Evolutionary conservation across 2,113 vertebrate species (phyloP).

Genomic region (Callopanchax toddi): DNA sequence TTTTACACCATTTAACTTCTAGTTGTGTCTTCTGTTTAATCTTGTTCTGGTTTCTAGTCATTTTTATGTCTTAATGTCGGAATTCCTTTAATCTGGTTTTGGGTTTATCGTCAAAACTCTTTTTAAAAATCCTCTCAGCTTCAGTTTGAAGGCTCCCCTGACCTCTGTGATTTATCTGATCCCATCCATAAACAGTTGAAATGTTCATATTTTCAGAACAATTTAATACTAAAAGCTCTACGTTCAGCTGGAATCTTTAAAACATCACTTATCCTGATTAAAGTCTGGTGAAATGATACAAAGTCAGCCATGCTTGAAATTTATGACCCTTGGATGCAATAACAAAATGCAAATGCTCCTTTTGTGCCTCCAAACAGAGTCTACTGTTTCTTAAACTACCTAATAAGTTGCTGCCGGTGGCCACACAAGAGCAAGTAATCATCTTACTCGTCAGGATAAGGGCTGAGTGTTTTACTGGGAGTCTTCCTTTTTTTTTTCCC

Average conservation of each 20-base stretch:
- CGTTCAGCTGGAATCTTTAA: constrained; percentile 14
- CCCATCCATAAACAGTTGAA: constrained; percentile 2
- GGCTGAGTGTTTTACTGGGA: constrained; percentile 29
- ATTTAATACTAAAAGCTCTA: constrained; percentile 20
- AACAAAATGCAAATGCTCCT: constrained; percentile 44
- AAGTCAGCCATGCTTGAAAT: constrained; percentile 13
- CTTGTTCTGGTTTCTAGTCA: no score
- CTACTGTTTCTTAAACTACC: constrained; percentile 37
- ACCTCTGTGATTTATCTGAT: no score
- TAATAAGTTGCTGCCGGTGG: constrained; percentile 29
- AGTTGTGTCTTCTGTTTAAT: background rate
- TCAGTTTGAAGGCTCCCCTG: no score
- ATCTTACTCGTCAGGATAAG: constrained; percentile 34
- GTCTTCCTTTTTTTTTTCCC: constrained; percentile 36
- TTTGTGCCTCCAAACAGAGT: constrained; percentile 38
- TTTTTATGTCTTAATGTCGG: no score
- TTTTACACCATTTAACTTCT: no score
- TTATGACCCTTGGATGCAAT: constrained; percentile 26
- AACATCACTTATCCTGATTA: constrained; percentile 17
- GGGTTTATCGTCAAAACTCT: no score
- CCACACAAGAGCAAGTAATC: constrained; percentile 52
- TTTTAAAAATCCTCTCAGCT: no score
- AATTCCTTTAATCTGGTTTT: no score
- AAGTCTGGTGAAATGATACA: constrained; percentile 18
- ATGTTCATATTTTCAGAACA: background rate